Evolutionary conservation across 2,113 vertebrate genomes (phyloP), one percentile per base, ranked within the genome.

Genomic region (Phocoena sinus): DNA sequence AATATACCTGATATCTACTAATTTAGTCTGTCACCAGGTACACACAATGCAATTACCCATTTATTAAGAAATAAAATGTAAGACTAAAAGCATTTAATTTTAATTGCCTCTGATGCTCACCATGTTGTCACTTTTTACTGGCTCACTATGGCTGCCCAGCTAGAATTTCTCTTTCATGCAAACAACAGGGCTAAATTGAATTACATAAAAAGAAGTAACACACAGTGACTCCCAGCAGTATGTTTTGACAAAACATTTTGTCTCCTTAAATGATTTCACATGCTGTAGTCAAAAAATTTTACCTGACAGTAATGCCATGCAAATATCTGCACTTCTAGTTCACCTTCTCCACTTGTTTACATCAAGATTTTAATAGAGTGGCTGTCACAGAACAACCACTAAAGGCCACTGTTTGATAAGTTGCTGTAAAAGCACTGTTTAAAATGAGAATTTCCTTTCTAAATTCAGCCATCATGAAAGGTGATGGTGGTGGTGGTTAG

Each of bases 191-290:
- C 97, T 98, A 98, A 99, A 99, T 98, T 99, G 98, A 99, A 98
- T 99, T 98, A 99, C 98, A 98, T 98, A 98, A 98, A 99, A 98
- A 98, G 98, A 98, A 98, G 98, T 98, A 98, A 96, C 97, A 98
- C 89, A 98, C 97, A 53, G 53, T 97, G 98, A 98, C 98, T 99
- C 98, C 98, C 98, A 98, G 98, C 98, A 99, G 98, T 98, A 97
- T 98, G 98, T 99, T 99, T 99, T 98, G 98, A 99, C 98, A 98
- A 99, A 99, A 99, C 98, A 99, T 98, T 99, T 99, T 99, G 98
- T 99, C 98, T 99, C 97, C 98, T 98, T 98, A 99, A 99, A 98
- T 99, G 98, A 98, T 99, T 99, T 99, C 99, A 99, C 98, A 99
- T 99, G 98, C 98, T 98, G 97, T 98, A 98, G 98, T 98, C 98